Percentiles rank a stretch among this genome's conserved stretches.
Evolutionary conservation across 2,113 vertebrate species (phyloP).

Genomic region (Atlantisia rogersi): DNA sequence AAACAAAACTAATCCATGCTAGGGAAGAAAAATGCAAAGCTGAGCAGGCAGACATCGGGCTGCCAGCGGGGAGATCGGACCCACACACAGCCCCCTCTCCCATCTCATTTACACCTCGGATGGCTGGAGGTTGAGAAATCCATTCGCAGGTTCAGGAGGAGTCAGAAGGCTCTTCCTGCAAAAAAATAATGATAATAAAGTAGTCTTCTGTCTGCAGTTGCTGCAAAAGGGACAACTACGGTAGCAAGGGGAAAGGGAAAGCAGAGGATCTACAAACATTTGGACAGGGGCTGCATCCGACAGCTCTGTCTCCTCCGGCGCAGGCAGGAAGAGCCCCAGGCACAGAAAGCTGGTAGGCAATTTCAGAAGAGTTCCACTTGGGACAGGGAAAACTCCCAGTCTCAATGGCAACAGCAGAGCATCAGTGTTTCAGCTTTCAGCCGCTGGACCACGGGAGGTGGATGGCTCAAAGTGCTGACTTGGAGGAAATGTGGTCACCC

Average conservation of each 20-base stretch:
- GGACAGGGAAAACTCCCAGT: background rate
- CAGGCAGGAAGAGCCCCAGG: background rate
- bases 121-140: conserved; percentile 49
- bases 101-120: conserved; percentile 49
- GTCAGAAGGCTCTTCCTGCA: background rate
- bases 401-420: fast-evolving
- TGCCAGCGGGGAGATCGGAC: background rate
- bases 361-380: background rate
- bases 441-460: background rate
- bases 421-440: background rate
- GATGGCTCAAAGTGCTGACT: background rate
- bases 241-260: background rate
- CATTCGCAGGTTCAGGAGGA: conserved; percentile 56
- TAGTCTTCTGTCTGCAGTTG: background rate
- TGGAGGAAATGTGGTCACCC: fast-evolving
- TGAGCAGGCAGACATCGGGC: background rate
- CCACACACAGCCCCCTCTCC: background rate
- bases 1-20: background rate
- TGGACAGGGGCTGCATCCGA: fast-evolving
- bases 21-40: background rate
- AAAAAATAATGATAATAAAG: background rate
- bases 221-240: background rate
- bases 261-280: background rate
- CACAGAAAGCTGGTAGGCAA: background rate
- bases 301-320: background rate